Conservation (phyloP, 2,797 vertebrate genomes). For the Acanthurus tractus region DNA sequence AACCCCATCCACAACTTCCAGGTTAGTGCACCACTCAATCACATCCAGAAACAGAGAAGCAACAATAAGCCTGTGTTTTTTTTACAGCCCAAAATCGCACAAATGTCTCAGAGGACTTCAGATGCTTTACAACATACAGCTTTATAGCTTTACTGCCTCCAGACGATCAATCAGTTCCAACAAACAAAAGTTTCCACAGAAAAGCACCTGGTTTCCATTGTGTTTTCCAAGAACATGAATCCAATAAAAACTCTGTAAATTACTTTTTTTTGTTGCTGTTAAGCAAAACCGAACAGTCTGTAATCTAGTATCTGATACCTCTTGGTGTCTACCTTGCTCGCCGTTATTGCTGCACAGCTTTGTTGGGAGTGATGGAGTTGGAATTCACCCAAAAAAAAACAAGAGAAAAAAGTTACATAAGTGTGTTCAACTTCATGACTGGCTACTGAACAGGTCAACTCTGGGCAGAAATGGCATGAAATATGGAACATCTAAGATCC, state of each 20-base stretch:
- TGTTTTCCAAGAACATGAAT: not conserved
- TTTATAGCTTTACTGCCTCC: not conserved
- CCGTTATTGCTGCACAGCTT: not conserved
- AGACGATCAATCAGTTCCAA: not conserved
- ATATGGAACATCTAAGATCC: not conserved
- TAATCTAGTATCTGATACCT: not conserved
- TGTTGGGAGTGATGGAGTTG: not conserved
- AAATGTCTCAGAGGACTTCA: too few species aligned
- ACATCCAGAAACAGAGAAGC: not conserved
- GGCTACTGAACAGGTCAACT: not conserved
- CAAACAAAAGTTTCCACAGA: not conserved
- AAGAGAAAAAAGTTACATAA: too few species aligned
- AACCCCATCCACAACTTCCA: conserved; percentile 92
- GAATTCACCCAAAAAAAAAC: not conserved
- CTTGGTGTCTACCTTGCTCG: not conserved
- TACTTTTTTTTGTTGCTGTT: not conserved
- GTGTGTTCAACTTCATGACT: not conserved
- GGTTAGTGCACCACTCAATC: conserved; percentile 59
- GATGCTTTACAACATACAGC: too few species aligned
- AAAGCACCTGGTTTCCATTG: not conserved
- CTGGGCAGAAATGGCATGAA: not conserved
- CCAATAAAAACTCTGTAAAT: not conserved
- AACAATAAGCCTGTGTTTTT: too few species aligned
- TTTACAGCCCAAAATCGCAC: too few species aligned
- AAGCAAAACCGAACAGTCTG: not conserved